Evolutionary conservation across 2,797 vertebrate genomes (phyloP), one percentile per base, ranked within the genome.

Genomic region (Triplophysa yarkandensis): DNA sequence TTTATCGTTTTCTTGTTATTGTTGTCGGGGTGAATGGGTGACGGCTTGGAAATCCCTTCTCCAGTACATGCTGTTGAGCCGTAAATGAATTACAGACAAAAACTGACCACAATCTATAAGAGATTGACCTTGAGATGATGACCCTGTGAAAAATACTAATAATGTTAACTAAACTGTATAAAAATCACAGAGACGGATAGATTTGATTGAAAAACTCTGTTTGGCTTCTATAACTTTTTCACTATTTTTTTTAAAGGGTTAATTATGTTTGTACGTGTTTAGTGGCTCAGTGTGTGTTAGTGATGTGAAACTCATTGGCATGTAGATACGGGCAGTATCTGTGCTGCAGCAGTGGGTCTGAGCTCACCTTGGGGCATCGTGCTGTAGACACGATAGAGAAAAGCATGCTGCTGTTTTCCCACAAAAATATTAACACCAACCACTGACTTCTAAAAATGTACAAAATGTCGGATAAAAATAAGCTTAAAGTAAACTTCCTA

Each of bases 361-460:
- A 93, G 90, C 89, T 86, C 89, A 92, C 90, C 91, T 87, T 90
- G 89, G 88, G 91, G 91, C 91, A 86, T 86, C 82, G 83, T 86
- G 83, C 85, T 87, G 85, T 87, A 88, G 89, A 90, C 90, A 88
- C 88, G 88, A 87, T 87, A 82, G 83, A 81, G 86, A 83, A 86
- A 71, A 83, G 88, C 86, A 86, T 87, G 87, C 88, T 89, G 86
- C 88, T 88, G 81, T 89, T 87, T 89, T 91, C 89, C 87, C 87
- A 88, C n/a, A 92, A 91, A 87, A 90, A 88, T 90, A 88, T 91
- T 81, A 86, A 83, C 84, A 71, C 32, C 36, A 87, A 88, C 83
- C 85, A 89, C 25, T 68, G 5, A 54, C 30, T 54, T 50, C 46
- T 52, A 21, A 39, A 52, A 11, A 25, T 41, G 13, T 13, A 41